These are phyloP conservation scores for Drosophila sucinea DNA, from an alignment of 1,140 invertebrate genomes.

Conservation along the genomic window DNA sequence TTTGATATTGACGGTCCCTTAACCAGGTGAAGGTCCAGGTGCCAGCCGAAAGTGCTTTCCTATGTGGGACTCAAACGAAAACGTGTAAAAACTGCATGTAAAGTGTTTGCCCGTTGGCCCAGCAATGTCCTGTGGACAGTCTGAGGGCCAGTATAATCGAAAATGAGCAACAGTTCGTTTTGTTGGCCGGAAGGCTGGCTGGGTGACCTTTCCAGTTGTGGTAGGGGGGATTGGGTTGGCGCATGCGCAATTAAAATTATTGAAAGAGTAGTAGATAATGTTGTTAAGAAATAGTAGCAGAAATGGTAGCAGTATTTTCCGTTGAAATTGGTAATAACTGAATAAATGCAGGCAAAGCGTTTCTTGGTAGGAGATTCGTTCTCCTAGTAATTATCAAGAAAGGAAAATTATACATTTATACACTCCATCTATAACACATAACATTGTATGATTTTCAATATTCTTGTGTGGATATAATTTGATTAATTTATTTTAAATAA, in stretches of 20 bases:
- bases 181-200: conserved; percentile 15
- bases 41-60: conserved; percentile 55
- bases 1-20: conserved; percentile 41
- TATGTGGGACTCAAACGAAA: conserved; percentile 51
- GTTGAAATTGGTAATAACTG: conserved; percentile 1
- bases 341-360: background rate
- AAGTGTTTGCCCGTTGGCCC: conserved; percentile 40
- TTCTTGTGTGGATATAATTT: too few species aligned
- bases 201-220: conserved; percentile 43
- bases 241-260: conserved; percentile 41
- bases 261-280: conserved; percentile 4
- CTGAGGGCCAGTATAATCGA: conserved; percentile 1
- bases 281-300: background rate
- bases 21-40: conserved; percentile 24
- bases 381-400: too few species aligned
- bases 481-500: background rate
- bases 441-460: too few species aligned
- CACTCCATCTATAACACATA: too few species aligned
- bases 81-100: conserved; percentile 59
- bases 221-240: conserved; percentile 9
- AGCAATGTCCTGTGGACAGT: background rate
- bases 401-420: too few species aligned
- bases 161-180: conserved; percentile 75
- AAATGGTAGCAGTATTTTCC: background rate
- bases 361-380: too few species aligned